Evolutionary conservation across 2,113 vertebrate genomes (phyloP), one percentile per base, ranked within the genome.

Genomic region (Elachura formosa): DNA sequence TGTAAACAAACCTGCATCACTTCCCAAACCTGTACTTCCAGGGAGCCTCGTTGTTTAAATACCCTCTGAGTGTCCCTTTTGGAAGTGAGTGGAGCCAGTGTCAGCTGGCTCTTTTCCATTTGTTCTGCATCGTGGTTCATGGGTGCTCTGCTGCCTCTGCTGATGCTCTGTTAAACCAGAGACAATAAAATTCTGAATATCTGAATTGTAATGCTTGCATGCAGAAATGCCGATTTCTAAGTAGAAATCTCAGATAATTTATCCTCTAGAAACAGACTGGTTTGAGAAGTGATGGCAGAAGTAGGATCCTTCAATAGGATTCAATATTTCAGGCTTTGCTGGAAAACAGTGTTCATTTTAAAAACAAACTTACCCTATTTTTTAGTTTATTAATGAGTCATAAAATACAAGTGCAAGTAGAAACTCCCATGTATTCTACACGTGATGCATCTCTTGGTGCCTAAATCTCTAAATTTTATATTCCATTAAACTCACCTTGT

Each of bases 1-100:
- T 84, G 76, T 93, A 94, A 96, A 93, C 87, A 74, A 52, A 83
- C 67, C 77, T 85, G 31, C 89, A 89, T 73, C 87, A 19, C 89
- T 61, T 79, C 72, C 76, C 94, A 88, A 90, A 91, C 82, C 87
- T 89, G 87, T 84, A 29, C 81, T 84, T 73, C 87, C 89, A 86
- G 66, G 51, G 61, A 77, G 73, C 64, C 78, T 64, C 72, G 22
- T 58, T 89, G 83, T 87, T 95, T 95, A 63, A 91, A 94, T 89
- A 68, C 61, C 85, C 77, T 79, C 64, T 67, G 82, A 75, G 83
- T 88, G 84, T 67, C 86, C 58, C 84, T 89, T 71, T 36, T 80
- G 77, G 69, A 54, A 61, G 49, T 15, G n/a, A 83, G 66, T 21
- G 3, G 6, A 22, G 62, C 61, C 48, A 36, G 46, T 94, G 79